These are phyloP conservation scores for Tilapia sparmanii DNA, from an alignment of 2,113 vertebrate species.

Conservation along the genomic window DNA sequence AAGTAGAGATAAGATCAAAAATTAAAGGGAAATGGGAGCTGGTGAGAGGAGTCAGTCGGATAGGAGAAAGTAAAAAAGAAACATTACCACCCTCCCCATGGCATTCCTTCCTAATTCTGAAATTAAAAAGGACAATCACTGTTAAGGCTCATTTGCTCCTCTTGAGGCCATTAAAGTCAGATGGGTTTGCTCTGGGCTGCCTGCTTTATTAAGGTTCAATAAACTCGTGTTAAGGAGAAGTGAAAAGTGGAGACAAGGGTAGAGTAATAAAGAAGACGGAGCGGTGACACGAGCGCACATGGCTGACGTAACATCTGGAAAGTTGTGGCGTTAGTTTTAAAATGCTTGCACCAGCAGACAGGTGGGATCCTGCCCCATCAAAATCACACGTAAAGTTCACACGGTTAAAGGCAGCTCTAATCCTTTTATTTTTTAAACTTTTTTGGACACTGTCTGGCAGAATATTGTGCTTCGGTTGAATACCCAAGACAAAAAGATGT, in stretches of 20 bases:
- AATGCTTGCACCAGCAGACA: neutral
- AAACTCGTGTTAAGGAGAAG: conserved; percentile 9
- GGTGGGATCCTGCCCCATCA: neutral
- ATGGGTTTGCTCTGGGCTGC: conserved; percentile 27
- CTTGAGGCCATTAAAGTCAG: conserved; percentile 24
- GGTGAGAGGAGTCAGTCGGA: neutral
- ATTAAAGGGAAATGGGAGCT: neutral
- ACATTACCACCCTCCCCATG: neutral
- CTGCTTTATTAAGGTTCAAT: conserved; percentile 30
- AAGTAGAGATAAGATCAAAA: neutral
- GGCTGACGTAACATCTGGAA: neutral
- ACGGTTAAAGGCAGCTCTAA: neutral
- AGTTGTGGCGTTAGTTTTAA: neutral
- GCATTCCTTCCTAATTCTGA: neutral
- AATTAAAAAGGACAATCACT: conserved; percentile 7
- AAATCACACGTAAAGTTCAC: neutral
- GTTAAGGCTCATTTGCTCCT: conserved; percentile 30
- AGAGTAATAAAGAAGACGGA: neutral
- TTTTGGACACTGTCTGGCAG: neutral
- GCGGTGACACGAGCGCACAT: neutral
- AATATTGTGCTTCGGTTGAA: neutral
- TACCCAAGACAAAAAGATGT: neutral
- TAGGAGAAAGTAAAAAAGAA: neutral
- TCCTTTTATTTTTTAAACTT: neutral
- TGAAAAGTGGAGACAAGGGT: neutral